Base-by-base conservation (phyloP, 2,797 vertebrate genomes). In the Acomys russatus region DNA sequence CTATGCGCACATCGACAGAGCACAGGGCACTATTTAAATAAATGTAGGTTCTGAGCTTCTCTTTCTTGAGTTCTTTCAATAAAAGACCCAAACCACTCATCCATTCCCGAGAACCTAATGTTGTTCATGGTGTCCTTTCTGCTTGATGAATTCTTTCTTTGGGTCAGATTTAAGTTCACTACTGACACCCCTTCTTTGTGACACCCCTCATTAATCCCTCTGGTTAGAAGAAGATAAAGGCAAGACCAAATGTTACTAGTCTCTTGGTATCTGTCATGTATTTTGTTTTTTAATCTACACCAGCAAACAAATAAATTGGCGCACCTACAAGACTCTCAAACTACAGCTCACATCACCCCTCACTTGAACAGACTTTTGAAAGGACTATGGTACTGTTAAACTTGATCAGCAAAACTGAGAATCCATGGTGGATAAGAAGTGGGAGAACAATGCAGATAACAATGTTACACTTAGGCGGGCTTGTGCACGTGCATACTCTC, bases 91-190 rank as follows among this genome's bases (percentile, higher is more conserved):
- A 35, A 35, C 0, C 23, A 38, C n/a, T 35, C 54, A 80, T 71
- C 38, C 66, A 64, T 25, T 82, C 80, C 35, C 30, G 23, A 92
- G 85, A 0, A 87, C 49, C 2, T 8, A 49, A 49, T 9, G 38
- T 77, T 66, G 59, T 25, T 68, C 28, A 63, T 30, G 9, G 66
- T n/a, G 61, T 51, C 14, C 35, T 88, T 92, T 90, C 73, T 79
- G 12, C n/a, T 59, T 54, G 3, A n/a, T 22, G 22, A 68, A 54
- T 92, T 73, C 10, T 38, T 88, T 38, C 86, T 74, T 51, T 56
- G 51, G 85, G 38, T 94, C 73, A 95, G 51, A 82, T 61, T 85
- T 49, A 88, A 73, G 51, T 64, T 85, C 30, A 84, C 23, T 28
- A 88, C 80, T 93, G 92, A 44, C 14, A 51, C 5, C 2, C 17